phyloP scores from a whole-genome alignment of 2,888 invertebrate genomes.

The Nephrotoma appendiculata region DNA sequence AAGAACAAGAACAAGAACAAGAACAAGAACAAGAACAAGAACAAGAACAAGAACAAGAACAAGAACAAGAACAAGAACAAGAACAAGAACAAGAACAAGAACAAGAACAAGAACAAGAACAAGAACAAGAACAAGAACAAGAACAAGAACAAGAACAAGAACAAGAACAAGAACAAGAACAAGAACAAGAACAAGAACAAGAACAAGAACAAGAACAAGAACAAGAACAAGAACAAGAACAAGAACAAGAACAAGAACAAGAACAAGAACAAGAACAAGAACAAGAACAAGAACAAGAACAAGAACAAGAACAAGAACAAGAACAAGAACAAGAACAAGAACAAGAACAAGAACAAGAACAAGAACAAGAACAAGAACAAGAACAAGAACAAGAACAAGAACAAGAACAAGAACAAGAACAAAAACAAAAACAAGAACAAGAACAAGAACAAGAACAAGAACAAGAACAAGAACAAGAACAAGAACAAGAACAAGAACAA shows the following conservation, averaged over 20 bases:
- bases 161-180: not conserved
- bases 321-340: not conserved
- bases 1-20: not conserved
- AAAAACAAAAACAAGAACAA: too few relatives aligned
- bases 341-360: not conserved
- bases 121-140: not conserved
- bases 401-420: too few relatives aligned
- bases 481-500: too few relatives aligned
- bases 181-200: not conserved
- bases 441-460: not conserved
- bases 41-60: not conserved
- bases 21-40: not conserved
- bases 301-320: not conserved
- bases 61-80: not conserved
- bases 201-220: not conserved
- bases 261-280: not conserved
- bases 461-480: too few relatives aligned
- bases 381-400: not conserved
- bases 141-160: not conserved
- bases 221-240: not conserved
- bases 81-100: not conserved
- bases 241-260: not conserved
- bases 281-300: not conserved
- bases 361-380: not conserved
- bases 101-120: not conserved